Conservation (phyloP, 2,888 invertebrate genomes). For the Diarsia mendica region DNA sequence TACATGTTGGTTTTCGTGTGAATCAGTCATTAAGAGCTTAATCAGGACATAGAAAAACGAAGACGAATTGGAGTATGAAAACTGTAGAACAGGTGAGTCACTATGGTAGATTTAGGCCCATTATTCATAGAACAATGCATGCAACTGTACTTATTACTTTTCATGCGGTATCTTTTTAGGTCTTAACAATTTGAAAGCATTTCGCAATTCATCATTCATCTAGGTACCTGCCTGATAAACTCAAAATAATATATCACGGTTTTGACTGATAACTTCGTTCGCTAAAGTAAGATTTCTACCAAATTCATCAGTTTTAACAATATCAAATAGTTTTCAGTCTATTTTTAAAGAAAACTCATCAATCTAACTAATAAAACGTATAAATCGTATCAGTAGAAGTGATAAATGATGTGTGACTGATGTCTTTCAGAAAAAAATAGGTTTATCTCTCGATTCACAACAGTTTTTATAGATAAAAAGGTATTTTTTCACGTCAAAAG, state of each 20-base stretch:
- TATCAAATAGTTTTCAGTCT: constrained; percentile 42
- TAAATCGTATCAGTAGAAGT: constrained; percentile 46
- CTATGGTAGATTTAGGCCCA: background rate
- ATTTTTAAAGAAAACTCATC: constrained; percentile 50
- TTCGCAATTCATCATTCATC: constrained; percentile 4
- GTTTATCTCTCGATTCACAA: constrained; percentile 44
- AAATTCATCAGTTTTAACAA: constrained; percentile 38
- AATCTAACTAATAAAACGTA: constrained; percentile 47
- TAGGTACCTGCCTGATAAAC: constrained; percentile 4
- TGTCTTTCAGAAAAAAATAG: constrained; percentile 41
- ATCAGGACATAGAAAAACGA: too few species aligned
- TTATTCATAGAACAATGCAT: background rate
- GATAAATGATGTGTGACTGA: constrained; percentile 56
- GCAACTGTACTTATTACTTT: background rate
- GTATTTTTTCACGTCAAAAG: constrained; percentile 42
- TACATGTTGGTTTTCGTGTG: too few species aligned
- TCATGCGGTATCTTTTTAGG: background rate
- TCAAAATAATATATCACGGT: constrained; percentile 4
- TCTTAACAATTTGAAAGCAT: background rate
- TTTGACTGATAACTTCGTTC: constrained; percentile 22
- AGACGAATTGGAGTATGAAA: too few species aligned
- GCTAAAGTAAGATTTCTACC: background rate
- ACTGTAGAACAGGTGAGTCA: background rate
- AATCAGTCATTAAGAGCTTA: too few species aligned
- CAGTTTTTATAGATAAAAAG: constrained; percentile 48